Evolutionary conservation across 2,113 vertebrate genomes (phyloP).

Genomic region (Leucoraja erinaceus): DNA sequence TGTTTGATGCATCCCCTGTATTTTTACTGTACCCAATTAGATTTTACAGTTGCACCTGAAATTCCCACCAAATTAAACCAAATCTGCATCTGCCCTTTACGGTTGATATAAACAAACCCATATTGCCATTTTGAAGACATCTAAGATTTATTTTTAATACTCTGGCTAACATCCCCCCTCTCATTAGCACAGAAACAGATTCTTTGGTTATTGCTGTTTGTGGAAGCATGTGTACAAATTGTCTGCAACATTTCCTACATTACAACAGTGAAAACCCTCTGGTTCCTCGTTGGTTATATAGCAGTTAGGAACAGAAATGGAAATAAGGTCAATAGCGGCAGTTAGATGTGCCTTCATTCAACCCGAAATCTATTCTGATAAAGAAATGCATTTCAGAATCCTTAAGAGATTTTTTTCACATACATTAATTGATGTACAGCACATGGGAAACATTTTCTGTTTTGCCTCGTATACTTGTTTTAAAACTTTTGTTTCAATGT

Average conservation of each 20-base stretch:
- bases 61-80: neutral
- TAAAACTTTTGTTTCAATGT: neutral
- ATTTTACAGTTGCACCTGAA: no score
- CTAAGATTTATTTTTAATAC: neutral
- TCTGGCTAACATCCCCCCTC: no score
- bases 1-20: neutral
- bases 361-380: neutral
- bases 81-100: neutral
- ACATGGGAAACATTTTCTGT: neutral
- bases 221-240: no score
- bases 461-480: neutral
- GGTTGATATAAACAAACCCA: neutral
- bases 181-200: no score
- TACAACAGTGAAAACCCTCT: neutral
- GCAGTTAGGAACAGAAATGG: neutral
- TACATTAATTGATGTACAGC: neutral
- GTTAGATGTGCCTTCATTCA: neutral
- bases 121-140: neutral
- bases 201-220: no score
- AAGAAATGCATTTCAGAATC: neutral
- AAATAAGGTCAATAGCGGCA: neutral
- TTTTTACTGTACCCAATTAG: no score
- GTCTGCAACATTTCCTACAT: no score
- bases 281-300: no score
- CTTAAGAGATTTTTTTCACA: neutral